These are phyloP conservation scores for Amblyjoppa proteus DNA, from an alignment of 2,888 invertebrate genomes.

Conservation along the genomic window DNA sequence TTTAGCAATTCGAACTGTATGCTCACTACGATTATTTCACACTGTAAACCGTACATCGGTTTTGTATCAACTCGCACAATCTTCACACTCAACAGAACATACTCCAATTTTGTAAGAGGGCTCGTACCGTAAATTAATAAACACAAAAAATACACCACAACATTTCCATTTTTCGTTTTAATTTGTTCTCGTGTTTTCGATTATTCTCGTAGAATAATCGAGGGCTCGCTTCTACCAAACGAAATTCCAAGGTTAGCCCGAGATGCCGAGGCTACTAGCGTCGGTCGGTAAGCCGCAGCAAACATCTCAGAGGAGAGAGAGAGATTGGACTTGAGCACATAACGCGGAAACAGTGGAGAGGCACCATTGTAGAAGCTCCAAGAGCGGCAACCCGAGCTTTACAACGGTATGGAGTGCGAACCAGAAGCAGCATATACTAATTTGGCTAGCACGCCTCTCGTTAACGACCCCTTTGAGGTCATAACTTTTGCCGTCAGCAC, in stretches of 20 bases:
- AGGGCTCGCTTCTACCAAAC: background rate
- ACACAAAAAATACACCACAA: background rate
- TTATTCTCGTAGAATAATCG: background rate
- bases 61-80: too few relatives aligned
- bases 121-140: background rate
- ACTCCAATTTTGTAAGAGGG: background rate
- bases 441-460: conserved; percentile 76
- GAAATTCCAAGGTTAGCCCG: conserved; percentile 3
- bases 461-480: conserved; percentile 83
- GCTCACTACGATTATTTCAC: too few relatives aligned
- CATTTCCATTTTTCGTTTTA: background rate
- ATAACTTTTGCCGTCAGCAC: conserved; percentile 78
- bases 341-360: conserved; percentile 8
- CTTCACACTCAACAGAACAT: too few relatives aligned
- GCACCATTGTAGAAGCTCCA: background rate
- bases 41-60: too few relatives aligned
- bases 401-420: conserved; percentile 20
- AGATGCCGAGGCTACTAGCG: background rate
- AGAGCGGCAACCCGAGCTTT: background rate
- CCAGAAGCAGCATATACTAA: conserved; percentile 76
- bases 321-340: conserved; percentile 3
- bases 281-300: conserved; percentile 18
- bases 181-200: background rate
- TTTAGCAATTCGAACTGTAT: too few relatives aligned
- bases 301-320: conserved; percentile 1